Evolutionary conservation across 1,140 invertebrate genomes (phyloP), one percentile per base, ranked within the genome.

Genomic region (Aphelinus atriplicis): DNA sequence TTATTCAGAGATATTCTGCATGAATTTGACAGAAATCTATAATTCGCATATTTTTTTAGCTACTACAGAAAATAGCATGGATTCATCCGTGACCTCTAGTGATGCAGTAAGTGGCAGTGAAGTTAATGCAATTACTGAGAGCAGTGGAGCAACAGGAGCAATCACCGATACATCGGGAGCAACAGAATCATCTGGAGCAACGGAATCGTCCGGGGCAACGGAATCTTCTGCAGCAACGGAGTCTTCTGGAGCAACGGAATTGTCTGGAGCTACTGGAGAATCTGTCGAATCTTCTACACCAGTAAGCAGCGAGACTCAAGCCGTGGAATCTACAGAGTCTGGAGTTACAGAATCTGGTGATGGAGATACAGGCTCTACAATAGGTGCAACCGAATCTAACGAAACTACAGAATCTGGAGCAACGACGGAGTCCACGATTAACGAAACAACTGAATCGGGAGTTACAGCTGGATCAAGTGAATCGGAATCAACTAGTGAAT

Each of bases 401-500:
- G 57, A 50, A 66, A 69, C 77, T 47, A 78, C 73, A 42, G 67
- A 70, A 70, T 73, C 74, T 62, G 77, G 68, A 66, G 42, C 46
- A 62, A 79, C 81, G 7, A 10, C 10, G 4, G 65, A 62, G 47
- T 50, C 71, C 43, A 73, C 53, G 65, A 48, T 79, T 48, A 78
- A 61, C 9, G 61, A 56, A 70, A 79, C 78, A 51, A 77, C 77
- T 53, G 80, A 77, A 63, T 78, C 77, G 46, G 78, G 67, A 62
- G 63, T 73, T n/a, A 81, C 79, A n/a, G 78, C 78, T 3, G 78
- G 78, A 72, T 75, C 77, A 56, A 77, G 65, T 43, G 7, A 42
- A 7, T 79, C 81, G 0, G 82, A 80, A 64, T 74, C 77, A 46
- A 80, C 55, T 42, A 64, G 75, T 51, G 53, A 78, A 42, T 50